Evolutionary conservation across 2,888 invertebrate genomes (phyloP).

Genomic region (Cosmorhoe ocellata): DNA sequence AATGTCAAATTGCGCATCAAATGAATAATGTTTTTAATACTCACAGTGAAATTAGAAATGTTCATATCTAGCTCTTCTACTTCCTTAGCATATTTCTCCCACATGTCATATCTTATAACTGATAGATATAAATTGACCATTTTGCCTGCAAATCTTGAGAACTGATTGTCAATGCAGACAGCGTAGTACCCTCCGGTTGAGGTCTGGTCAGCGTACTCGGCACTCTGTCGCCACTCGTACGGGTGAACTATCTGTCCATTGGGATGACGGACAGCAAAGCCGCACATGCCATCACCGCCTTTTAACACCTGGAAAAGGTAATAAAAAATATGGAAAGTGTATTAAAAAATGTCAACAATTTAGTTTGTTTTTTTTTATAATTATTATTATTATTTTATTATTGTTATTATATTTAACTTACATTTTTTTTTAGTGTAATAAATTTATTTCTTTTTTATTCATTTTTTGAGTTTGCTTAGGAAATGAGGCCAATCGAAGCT

Average conservation of each 20-base stretch:
- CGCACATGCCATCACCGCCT: slow-evolving; percentile 97
- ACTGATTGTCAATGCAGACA: slow-evolving; percentile 96
- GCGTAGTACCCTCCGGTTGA: slow-evolving; percentile 93
- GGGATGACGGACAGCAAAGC: slow-evolving; percentile 94
- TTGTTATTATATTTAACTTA: no score
- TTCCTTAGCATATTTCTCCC: slow-evolving; percentile 96
- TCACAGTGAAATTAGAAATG: slow-evolving; percentile 95
- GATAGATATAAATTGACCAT: slow-evolving; percentile 94
- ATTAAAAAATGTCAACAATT: no score
- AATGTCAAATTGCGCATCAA: no score
- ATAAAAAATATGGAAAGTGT: neutral
- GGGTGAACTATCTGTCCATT: slow-evolving; percentile 92
- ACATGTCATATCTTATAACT: slow-evolving; percentile 95
- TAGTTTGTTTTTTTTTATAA: no score
- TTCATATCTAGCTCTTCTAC: slow-evolving; percentile 93
- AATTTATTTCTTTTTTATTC: no score
- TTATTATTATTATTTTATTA: no score
- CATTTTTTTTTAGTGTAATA: no score
- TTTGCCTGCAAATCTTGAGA: slow-evolving; percentile 94
- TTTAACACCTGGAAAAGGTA: slow-evolving; percentile 87
- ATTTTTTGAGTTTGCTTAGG: no score
- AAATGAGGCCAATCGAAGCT: no score
- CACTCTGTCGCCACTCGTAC: slow-evolving; percentile 94
- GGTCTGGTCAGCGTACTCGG: slow-evolving; percentile 93
- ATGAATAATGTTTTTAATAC: slow-evolving; percentile 42